Base-by-base conservation (phyloP, 2,888 invertebrate species). In the Metopia argyrocephala region DNA sequence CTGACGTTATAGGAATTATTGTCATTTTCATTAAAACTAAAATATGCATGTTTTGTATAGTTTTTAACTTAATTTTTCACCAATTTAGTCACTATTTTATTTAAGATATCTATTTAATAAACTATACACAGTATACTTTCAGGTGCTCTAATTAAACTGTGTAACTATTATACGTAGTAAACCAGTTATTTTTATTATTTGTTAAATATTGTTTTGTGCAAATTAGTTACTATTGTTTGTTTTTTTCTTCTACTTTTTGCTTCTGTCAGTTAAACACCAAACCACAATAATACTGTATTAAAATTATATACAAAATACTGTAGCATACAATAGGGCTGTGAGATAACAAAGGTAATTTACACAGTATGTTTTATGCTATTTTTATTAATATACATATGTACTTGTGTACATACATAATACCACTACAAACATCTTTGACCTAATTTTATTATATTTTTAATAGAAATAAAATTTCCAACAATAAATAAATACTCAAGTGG, bases 261-360 rank as follows among this genome's bases (percentile, higher is more conserved):
- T n/a, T n/a, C n/a, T n/a, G n/a, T n/a, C n/a, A n/a, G n/a, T n/a
- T n/a, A n/a, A n/a, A n/a, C 3, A 1, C 38, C 15, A 38, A 12
- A 38, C 38, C 7, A 3, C 31, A 31, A 31, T 31, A 31, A 31
- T 12, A 31, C 12, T 38, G 38, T 38, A 15, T 38, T 12, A 31
- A 15, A 9, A 38, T 38, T 9, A 12, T 38, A 12, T 12, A 15
- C 9, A 38, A 12, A 38, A 61, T 70, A 48, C 18, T 61, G 52
- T 38, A 71, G 71, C 71, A 71, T 71, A 78, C 61, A 59, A 59
- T 71, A 28, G 59, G 45, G 70, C 52, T n/a, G 66, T 54, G 54
- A 71, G 70, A 21, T 12, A 65, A 66, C 65, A 70, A 65, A 38
- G 71, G 65, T 54, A 61, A 78, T 71, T 71, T 66, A 71, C 54